A percentile compares a stretch with the other conserved stretches of the same genome.
Evolutionary conservation across 2,888 invertebrate genomes (phyloP).

Genomic region (Phengaris arion): DNA sequence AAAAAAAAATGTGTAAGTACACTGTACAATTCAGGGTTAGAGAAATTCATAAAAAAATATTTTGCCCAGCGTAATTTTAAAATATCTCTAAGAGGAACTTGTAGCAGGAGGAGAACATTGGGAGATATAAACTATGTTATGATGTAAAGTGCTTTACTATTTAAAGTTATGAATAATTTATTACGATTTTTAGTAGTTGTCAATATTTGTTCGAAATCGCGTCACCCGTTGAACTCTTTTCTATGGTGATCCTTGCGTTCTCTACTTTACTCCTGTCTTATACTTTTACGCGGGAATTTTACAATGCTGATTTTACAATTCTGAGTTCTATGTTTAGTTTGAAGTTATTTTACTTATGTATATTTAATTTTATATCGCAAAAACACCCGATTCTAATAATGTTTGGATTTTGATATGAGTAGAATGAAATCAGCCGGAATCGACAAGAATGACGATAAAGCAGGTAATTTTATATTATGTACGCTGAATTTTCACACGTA

Average conservation of each 20-base stretch:
- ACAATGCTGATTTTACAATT: too few relatives aligned
- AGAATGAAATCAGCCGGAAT: neutral
- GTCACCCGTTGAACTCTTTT: conserved; percentile 38
- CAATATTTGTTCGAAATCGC: neutral
- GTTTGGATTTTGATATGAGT: neutral
- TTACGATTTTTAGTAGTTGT: neutral
- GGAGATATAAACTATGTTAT: neutral
- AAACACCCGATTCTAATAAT: neutral
- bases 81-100: too few relatives aligned
- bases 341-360: too few relatives aligned
- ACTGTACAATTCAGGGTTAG: too few relatives aligned
- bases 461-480: neutral
- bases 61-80: too few relatives aligned
- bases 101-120: neutral
- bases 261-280: neutral
- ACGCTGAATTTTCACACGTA: neutral
- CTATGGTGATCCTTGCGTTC: conserved; percentile 25
- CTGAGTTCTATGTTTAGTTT: too few relatives aligned
- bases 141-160: too few relatives aligned
- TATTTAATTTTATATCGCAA: neutral
- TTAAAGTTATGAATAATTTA: too few relatives aligned
- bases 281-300: neutral
- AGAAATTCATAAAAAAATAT: too few relatives aligned
- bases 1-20: too few relatives aligned
- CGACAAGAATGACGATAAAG: neutral